A percentile compares a stretch with the other conserved stretches of the same genome.
phyloP scores from a whole-genome alignment of 2,888 invertebrate genomes.

The Erynnis tages region DNA sequence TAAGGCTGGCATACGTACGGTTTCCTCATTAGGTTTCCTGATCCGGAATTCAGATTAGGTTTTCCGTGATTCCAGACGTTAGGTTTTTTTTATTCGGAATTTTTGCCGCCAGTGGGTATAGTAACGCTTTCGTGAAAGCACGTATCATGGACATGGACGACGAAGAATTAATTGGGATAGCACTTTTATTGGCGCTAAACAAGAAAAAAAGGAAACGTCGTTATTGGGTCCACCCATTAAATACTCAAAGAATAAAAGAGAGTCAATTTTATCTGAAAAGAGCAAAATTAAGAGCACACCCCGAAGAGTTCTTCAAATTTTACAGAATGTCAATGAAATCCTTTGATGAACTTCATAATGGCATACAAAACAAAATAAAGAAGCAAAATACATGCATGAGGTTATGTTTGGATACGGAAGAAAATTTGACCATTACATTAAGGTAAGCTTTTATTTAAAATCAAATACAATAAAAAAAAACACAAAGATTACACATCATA shows the following conservation, averaged over 20 bases:
- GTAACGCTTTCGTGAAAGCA: too few species aligned
- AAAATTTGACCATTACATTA: neutral
- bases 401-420: slow-evolving; percentile 6
- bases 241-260: neutral
- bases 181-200: too few species aligned
- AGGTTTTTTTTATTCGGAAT: too few species aligned
- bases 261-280: neutral
- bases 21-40: too few species aligned
- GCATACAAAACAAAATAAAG: slow-evolving; percentile 16
- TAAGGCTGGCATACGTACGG: too few species aligned
- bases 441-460: neutral
- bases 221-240: neutral
- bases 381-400: slow-evolving; percentile 24
- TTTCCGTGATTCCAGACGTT: too few species aligned
- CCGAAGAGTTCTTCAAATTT: slow-evolving; percentile 12
- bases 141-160: too few species aligned
- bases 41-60: too few species aligned
- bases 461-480: too few species aligned
- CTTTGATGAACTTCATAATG: slow-evolving; percentile 5
- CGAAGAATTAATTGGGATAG: too few species aligned
- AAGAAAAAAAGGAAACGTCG: neutral
- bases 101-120: too few species aligned
- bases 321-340: slow-evolving; percentile 18
- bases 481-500: too few species aligned
- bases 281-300: slow-evolving; percentile 17